These are phyloP conservation scores for Apodemia duryi DNA, from an alignment of 2,888 invertebrate genomes.

Conservation along the genomic window DNA sequence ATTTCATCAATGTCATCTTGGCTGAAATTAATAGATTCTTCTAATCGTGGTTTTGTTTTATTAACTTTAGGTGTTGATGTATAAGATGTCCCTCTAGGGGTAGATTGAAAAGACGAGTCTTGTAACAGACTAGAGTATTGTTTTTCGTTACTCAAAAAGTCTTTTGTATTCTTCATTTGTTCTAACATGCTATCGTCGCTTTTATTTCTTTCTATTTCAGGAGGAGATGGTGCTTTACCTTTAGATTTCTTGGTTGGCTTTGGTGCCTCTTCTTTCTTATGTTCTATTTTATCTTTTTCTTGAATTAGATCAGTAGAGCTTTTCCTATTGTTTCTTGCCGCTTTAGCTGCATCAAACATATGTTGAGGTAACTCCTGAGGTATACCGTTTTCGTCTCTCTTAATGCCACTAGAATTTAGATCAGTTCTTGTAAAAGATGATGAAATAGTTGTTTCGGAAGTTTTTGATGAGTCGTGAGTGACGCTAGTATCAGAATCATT, in stretches of 20 bases:
- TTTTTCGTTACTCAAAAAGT: slow-evolving; percentile 65
- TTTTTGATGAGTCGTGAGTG: slow-evolving; percentile 51
- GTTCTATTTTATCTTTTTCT: slow-evolving; percentile 52
- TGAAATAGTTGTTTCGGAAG: slow-evolving; percentile 44
- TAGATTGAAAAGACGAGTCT: slow-evolving; percentile 44
- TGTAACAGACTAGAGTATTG: slow-evolving; percentile 61
- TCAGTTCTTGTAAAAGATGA: slow-evolving; percentile 63
- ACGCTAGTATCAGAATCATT: slow-evolving; percentile 58
- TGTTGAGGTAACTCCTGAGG: slow-evolving; percentile 85
- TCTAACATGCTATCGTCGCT: slow-evolving; percentile 71
- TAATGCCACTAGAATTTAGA: slow-evolving; percentile 79
- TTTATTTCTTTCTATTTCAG: slow-evolving; percentile 70
- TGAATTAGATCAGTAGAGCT: slow-evolving; percentile 59
- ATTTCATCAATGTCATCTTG: slow-evolving; percentile 78
- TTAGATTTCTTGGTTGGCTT: slow-evolving; percentile 81
- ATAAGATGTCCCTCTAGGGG: slow-evolving; percentile 40
- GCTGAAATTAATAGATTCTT: slow-evolving; percentile 67
- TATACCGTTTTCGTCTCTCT: slow-evolving; percentile 79
- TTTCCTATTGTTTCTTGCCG: slow-evolving; percentile 83
- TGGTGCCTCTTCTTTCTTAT: slow-evolving; percentile 53
- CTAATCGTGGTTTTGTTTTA: slow-evolving; percentile 55
- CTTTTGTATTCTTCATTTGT: slow-evolving; percentile 59
- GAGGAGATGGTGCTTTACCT: slow-evolving; percentile 86
- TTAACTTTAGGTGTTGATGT: slow-evolving; percentile 73
- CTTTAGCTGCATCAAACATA: slow-evolving; percentile 85